Percentiles rank a stretch among this genome's conserved stretches.
phyloP scores from a whole-genome alignment of 2,797 vertebrate species.

The Rhinichthys osculus region DNA sequence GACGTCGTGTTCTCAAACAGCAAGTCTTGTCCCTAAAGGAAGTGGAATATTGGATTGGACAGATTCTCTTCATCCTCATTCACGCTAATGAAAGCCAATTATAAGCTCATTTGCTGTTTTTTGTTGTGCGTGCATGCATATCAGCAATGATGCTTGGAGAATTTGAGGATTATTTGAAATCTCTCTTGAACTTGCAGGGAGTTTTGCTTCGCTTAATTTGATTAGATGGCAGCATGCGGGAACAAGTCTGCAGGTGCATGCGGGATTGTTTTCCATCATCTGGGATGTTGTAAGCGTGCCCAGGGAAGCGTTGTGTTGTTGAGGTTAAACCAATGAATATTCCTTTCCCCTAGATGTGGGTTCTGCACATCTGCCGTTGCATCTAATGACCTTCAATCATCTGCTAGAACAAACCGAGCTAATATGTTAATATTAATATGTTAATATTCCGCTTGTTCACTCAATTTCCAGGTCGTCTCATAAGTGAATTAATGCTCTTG shows the following conservation, averaged over 20 bases:
- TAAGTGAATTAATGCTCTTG: background rate
- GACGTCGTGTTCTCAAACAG: constrained; percentile 15
- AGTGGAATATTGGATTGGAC: constrained; percentile 27
- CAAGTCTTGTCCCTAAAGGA: constrained; percentile 31
- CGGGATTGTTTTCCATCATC: constrained; percentile 24
- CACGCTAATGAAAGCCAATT: constrained; percentile 38
- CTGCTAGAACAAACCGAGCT: constrained; percentile 12
- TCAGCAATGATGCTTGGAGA: background rate
- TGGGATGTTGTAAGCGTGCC: background rate
- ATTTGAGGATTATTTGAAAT: constrained; percentile 18
- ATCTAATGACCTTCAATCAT: background rate
- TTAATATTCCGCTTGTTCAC: constrained; percentile 13
- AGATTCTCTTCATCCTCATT: constrained; percentile 30
- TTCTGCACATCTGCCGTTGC: background rate
- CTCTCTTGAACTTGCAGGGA: background rate
- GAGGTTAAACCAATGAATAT: constrained; percentile 19
- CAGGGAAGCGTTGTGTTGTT: background rate
- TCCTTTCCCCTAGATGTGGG: background rate
- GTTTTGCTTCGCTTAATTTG: constrained; percentile 26
- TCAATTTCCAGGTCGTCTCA: background rate
- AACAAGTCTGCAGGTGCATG: constrained; percentile 25
- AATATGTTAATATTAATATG: background rate
- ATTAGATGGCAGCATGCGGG: background rate
- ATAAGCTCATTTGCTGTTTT: constrained; percentile 34
- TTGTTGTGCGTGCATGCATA: background rate